phyloP scores from a whole-genome alignment of 1,140 invertebrate species.

The Nixonia krombeini region DNA sequence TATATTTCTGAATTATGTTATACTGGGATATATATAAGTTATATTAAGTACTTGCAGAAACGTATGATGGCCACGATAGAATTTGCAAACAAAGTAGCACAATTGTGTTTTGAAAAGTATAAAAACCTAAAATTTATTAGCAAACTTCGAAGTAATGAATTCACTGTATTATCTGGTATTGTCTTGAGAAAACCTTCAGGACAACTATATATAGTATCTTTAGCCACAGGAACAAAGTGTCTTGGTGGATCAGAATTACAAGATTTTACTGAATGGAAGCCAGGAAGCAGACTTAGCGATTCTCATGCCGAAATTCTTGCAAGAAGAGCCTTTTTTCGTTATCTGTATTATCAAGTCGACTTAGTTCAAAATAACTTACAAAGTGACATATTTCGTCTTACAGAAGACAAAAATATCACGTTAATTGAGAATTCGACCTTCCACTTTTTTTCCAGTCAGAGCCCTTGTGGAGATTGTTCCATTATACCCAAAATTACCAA shows the following conservation, averaged over 20 bases:
- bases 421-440: constrained; percentile 79
- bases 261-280: constrained; percentile 75
- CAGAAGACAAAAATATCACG: constrained; percentile 61
- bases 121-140: constrained; percentile 81
- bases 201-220: constrained; percentile 78
- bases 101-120: constrained; percentile 76
- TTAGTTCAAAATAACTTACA: constrained; percentile 56
- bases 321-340: constrained; percentile 85
- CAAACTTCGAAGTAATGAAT: constrained; percentile 83
- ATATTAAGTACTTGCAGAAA: too few species aligned
- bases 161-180: constrained; percentile 87
- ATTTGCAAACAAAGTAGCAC: constrained; percentile 72
- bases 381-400: constrained; percentile 67
- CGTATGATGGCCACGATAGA: constrained; percentile 42
- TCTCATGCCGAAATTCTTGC: constrained; percentile 93
- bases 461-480: constrained; percentile 95
- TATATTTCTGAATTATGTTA: background rate
- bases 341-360: constrained; percentile 79
- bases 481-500: constrained; percentile 78
- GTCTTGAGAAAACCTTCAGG: constrained; percentile 71
- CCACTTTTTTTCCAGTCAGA: constrained; percentile 89
- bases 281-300: constrained; percentile 86
- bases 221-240: constrained; percentile 94
- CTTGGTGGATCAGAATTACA: constrained; percentile 75
- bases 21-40: background rate